Conservation (phyloP, 2,113 vertebrate genomes). For the Otolemur garnettii region DNA sequence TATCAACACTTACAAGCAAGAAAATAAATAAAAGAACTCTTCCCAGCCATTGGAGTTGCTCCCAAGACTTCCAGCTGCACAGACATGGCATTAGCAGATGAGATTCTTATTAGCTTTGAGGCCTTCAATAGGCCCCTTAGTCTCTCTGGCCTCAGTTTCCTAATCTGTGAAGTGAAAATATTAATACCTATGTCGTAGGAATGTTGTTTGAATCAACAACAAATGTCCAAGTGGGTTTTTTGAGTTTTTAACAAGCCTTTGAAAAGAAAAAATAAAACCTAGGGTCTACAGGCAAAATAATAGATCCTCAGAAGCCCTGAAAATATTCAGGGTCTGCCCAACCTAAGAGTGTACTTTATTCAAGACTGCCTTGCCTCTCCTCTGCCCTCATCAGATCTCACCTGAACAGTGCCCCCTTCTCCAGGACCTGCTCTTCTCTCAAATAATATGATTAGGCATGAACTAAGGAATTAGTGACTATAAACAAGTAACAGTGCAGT, state of each 20-base stretch:
- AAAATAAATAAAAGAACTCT: background rate
- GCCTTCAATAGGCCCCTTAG: background rate
- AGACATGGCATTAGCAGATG: background rate
- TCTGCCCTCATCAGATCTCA: background rate
- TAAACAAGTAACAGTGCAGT: background rate
- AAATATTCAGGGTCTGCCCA: background rate
- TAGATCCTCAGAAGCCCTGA: background rate
- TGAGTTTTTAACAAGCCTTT: background rate
- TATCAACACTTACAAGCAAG: background rate
- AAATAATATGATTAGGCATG: background rate
- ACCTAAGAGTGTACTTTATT: background rate
- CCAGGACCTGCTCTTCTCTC: background rate
- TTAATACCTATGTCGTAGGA: background rate
- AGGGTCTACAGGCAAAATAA: background rate
- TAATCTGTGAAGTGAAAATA: background rate
- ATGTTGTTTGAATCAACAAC: constrained; percentile 11
- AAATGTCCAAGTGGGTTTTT: background rate
- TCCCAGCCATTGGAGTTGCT: background rate
- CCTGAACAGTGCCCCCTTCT: background rate
- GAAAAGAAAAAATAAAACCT: background rate
- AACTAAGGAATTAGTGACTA: background rate
- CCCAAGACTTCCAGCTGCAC: background rate
- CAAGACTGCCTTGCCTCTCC: background rate
- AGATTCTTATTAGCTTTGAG: background rate
- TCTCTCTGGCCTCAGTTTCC: constrained; percentile 10